These are phyloP conservation scores for Diglossa brunneiventris DNA, from an alignment of 2,113 vertebrate genomes.

Conservation along the genomic window DNA sequence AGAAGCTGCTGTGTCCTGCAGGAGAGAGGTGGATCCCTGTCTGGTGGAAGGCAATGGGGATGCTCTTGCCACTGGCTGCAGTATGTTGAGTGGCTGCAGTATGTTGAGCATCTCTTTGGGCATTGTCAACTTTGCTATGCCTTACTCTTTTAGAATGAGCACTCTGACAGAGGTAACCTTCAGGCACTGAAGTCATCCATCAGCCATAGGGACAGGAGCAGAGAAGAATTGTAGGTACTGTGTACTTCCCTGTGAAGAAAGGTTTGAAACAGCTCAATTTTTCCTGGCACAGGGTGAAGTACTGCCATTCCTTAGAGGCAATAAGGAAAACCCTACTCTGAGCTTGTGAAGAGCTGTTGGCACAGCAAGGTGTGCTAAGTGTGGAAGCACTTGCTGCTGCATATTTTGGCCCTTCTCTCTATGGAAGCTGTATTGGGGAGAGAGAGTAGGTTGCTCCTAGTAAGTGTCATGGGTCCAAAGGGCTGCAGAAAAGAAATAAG, in stretches of 20 bases:
- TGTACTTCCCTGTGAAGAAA: neutral
- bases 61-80: neutral
- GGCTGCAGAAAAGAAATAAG: neutral
- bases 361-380: fast-evolving
- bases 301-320: neutral
- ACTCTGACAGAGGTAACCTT: neutral
- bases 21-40: neutral
- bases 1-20: neutral
- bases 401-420: neutral
- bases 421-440: fast-evolving
- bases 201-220: neutral
- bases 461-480: neutral
- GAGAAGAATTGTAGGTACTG: neutral
- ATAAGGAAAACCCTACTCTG: neutral
- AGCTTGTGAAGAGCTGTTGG: neutral
- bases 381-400: fast-evolving
- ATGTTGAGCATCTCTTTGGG: neutral
- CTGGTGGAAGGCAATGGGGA: neutral
- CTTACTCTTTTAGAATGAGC: neutral
- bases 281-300: neutral
- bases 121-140: neutral
- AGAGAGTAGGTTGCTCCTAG: neutral
- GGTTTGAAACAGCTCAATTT: neutral
- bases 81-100: neutral
- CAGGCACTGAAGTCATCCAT: neutral